A percentile compares a stretch with the other conserved stretches of the same genome.
Conservation (phyloP, 2,797 vertebrate genomes). For the Alosa sapidissima region DNA sequence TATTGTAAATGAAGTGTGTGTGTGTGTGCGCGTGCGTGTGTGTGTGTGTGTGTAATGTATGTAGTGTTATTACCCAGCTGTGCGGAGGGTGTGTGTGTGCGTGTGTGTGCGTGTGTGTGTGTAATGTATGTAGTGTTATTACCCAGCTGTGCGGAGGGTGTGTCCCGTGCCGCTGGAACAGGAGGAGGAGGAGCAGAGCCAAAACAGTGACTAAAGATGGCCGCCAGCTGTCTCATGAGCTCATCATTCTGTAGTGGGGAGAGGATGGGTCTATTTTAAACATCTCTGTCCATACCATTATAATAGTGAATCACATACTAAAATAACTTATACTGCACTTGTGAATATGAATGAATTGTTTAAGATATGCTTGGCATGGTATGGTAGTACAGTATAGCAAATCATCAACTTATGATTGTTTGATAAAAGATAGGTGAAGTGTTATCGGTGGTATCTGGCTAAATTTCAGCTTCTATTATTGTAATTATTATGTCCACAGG, state of each 20-base stretch:
- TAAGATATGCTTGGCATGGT: no score
- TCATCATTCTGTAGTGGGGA: constrained; percentile 78
- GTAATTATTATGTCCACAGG: neutral
- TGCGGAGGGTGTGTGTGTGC: constrained; percentile 74
- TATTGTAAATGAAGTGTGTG: neutral
- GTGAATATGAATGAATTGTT: no score
- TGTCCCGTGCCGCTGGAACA: constrained; percentile 74
- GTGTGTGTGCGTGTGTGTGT: neutral
- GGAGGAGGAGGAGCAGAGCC: constrained; percentile 76
- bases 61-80: constrained; percentile 66
- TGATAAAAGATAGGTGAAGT: no score
- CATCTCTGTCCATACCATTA: neutral
- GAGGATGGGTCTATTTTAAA: neutral
- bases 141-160: constrained; percentile 81
- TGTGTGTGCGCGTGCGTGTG: neutral
- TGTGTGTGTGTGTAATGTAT: neutral
- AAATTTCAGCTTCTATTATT: neutral
- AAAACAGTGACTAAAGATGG: constrained; percentile 84
- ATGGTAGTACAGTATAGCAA: no score
- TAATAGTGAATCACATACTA: neutral
- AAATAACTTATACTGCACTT: no score
- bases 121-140: constrained; percentile 18
- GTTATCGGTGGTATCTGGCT: no score
- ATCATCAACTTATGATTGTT: no score
- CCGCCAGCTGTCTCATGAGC: constrained; percentile 79